Evolutionary conservation across 2,113 vertebrate species (phyloP).

Genomic region (Muntiacus reevesi): DNA sequence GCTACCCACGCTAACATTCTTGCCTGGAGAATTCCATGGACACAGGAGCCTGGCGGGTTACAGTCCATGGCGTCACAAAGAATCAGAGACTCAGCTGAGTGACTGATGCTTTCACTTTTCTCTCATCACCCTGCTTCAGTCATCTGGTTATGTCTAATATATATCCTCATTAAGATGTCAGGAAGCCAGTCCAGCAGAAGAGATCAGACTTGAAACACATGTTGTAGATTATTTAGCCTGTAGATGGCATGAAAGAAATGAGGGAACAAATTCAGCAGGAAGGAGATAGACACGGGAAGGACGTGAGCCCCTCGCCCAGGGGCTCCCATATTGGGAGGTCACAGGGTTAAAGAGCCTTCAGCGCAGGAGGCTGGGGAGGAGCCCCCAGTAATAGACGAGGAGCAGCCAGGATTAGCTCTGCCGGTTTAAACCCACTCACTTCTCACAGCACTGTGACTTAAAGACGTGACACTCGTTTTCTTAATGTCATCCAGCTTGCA

Average conservation of each 20-base stretch:
- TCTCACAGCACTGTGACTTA: background rate
- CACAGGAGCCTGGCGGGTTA: background rate
- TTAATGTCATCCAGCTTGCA: background rate
- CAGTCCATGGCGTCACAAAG: background rate
- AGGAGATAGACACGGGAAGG: background rate
- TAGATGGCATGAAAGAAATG: background rate
- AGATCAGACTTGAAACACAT: background rate
- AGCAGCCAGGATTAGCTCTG: background rate
- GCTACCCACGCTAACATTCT: background rate
- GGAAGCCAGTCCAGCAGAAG: background rate
- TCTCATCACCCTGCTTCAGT: background rate
- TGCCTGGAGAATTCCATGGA: background rate
- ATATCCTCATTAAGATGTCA: background rate
- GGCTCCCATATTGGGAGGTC: background rate
- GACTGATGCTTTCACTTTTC: background rate
- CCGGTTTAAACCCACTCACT: background rate
- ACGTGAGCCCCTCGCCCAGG: background rate
- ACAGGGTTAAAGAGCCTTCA: background rate
- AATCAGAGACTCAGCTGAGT: background rate
- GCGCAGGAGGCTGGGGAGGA: background rate
- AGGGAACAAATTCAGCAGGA: background rate
- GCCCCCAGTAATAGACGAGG: background rate
- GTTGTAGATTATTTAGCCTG: background rate
- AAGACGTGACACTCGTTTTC: background rate
- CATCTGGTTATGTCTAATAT: background rate